A percentile compares a stretch with the other conserved stretches of the same genome.
Evolutionary conservation across 2,113 vertebrate genomes (phyloP).

Genomic region (Triplophysa siluroides): DNA sequence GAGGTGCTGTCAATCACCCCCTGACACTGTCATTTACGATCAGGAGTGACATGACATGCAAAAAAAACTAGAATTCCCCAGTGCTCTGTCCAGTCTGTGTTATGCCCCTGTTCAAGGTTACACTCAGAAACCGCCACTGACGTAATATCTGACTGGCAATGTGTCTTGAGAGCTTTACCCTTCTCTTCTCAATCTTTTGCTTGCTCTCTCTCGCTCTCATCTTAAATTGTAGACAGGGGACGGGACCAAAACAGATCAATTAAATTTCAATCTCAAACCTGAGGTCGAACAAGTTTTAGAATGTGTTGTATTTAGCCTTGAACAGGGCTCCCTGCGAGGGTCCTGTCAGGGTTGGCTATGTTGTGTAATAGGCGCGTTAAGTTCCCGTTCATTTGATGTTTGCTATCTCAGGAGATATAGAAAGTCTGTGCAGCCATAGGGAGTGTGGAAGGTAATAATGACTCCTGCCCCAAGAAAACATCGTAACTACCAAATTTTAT

Average conservation of each 20-base stretch:
- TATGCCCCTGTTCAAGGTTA: constrained; percentile 71
- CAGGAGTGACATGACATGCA: constrained; percentile 61
- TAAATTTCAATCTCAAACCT: constrained; percentile 29
- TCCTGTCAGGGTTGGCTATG: constrained; percentile 7
- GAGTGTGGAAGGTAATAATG: background rate
- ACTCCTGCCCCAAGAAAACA: background rate
- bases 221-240: constrained; percentile 1
- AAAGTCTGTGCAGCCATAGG: background rate
- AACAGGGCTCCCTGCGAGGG: constrained; percentile 3
- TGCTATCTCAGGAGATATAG: constrained; percentile 13
- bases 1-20: constrained; percentile 66
- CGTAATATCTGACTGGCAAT: constrained; percentile 31
- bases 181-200: background rate
- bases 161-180: constrained; percentile 16
- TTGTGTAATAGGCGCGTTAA: constrained; percentile 8
- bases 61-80: constrained; percentile 61
- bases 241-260: constrained; percentile 34
- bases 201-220: background rate
- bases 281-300: constrained; percentile 10
- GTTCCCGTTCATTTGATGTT: constrained; percentile 30
- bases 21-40: constrained; percentile 67
- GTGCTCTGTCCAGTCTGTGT: constrained; percentile 49
- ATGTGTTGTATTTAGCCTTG: constrained; percentile 15
- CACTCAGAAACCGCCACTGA: constrained; percentile 47
- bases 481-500: background rate